A percentile compares a stretch with the other conserved stretches of the same genome.
phyloP scores from a whole-genome alignment of 2,888 invertebrate species.

The Lasioglossum oenotherae region DNA sequence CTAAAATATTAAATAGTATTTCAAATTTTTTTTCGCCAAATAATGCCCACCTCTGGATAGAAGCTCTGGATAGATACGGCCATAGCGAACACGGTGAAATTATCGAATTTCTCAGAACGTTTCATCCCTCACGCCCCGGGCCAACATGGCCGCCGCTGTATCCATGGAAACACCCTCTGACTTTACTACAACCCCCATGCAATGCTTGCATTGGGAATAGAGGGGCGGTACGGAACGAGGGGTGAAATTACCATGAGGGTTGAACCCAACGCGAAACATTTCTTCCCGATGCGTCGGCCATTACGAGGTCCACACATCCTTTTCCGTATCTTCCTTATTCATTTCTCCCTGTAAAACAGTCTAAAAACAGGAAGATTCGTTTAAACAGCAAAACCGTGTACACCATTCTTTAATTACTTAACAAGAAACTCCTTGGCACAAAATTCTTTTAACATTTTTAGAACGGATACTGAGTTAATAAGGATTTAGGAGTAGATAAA shows the following conservation, averaged over 20 bases:
- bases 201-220: slow-evolving; percentile 39
- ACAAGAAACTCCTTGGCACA: not conserved
- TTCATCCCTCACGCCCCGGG: slow-evolving; percentile 72
- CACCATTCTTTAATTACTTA: not conserved
- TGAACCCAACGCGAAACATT: slow-evolving; percentile 43
- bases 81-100: slow-evolving; percentile 58
- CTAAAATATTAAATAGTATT: too few species aligned
- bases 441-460: not conserved
- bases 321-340: slow-evolving; percentile 18
- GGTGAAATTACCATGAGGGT: slow-evolving; percentile 51
- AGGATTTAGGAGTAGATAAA: not conserved
- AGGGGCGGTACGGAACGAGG: slow-evolving; percentile 54
- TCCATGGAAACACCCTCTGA: slow-evolving; percentile 73
- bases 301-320: slow-evolving; percentile 31
- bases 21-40: too few species aligned
- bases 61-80: too few species aligned
- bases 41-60: too few species aligned
- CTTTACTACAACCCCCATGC: slow-evolving; percentile 35
- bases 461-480: not conserved
- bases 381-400: not conserved
- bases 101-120: slow-evolving; percentile 64
- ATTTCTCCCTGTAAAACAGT: not conserved
- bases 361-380: not conserved
- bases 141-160: slow-evolving; percentile 75
- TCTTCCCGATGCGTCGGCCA: slow-evolving; percentile 46